These are phyloP conservation scores for Polyommatus icarus DNA, from an alignment of 2,888 invertebrate genomes.

Conservation along the genomic window DNA sequence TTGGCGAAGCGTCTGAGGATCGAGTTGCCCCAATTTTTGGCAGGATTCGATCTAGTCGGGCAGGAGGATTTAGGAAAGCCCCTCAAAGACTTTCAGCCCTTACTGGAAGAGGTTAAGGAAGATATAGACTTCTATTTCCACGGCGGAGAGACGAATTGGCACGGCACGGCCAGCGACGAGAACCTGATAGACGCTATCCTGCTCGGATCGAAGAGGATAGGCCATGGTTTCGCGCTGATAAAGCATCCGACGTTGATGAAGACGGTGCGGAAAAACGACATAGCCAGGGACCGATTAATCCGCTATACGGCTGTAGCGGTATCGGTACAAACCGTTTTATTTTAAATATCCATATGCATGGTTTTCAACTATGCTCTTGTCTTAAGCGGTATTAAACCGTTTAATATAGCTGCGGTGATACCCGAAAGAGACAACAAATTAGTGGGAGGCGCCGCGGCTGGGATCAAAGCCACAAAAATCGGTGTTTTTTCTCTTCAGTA, in stretches of 20 bases:
- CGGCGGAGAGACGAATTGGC: conserved; percentile 90
- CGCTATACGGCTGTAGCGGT: no score
- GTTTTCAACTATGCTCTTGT: no score
- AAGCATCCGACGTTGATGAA: conserved; percentile 86
- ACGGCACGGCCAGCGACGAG: conserved; percentile 82
- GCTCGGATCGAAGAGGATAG: conserved; percentile 86
- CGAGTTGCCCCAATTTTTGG: conserved; percentile 83
- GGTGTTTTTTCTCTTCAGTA: no score
- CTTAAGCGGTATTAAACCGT: no score
- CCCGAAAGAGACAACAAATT: no score
- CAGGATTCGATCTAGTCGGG: conserved; percentile 90
- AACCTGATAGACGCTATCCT: conserved; percentile 89
- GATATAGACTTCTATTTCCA: conserved; percentile 86
- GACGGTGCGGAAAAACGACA: conserved; percentile 77
- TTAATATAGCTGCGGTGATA: no score
- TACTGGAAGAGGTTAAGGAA: conserved; percentile 72
- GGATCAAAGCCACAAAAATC: no score
- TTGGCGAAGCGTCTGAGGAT: conserved; percentile 59
- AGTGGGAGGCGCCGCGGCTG: no score
- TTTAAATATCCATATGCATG: no score
- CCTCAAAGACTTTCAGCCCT: conserved; percentile 79
- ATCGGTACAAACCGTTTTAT: no score
- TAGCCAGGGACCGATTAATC: no score
- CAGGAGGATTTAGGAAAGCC: conserved; percentile 87
- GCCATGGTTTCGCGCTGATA: conserved; percentile 87